Evolutionary conservation across 1,140 invertebrate species (phyloP).

Genomic region (Neotoxoptera formosana): DNA sequence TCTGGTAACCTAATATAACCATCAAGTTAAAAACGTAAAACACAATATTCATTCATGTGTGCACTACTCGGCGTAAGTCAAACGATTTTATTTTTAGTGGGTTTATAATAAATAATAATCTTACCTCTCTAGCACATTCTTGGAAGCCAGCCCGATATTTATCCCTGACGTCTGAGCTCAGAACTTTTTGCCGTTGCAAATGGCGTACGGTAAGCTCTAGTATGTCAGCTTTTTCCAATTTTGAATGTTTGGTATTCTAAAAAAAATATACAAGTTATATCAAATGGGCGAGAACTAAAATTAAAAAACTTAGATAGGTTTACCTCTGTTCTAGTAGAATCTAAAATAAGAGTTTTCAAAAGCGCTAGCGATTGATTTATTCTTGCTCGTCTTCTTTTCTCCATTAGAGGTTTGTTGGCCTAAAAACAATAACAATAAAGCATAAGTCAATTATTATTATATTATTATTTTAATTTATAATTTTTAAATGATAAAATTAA

Average conservation of each 20-base stretch:
- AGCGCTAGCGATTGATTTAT: constrained; percentile 89
- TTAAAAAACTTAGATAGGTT: constrained; percentile 35
- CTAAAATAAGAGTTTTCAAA: constrained; percentile 83
- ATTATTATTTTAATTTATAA: background rate
- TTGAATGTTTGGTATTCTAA: constrained; percentile 75
- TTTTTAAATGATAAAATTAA: background rate
- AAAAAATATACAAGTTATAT: constrained; percentile 5
- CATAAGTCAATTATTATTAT: background rate
- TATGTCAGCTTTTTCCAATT: constrained; percentile 93
- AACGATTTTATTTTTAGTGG: background rate
- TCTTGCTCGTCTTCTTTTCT: constrained; percentile 84
- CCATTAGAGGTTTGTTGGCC: constrained; percentile 92
- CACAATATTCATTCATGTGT: background rate
- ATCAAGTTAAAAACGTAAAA: background rate
- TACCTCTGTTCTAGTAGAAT: constrained; percentile 72
- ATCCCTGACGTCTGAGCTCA: constrained; percentile 69
- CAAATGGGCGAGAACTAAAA: background rate
- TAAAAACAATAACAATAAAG: constrained; percentile 63
- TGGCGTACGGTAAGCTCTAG: constrained; percentile 90
- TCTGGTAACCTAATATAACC: constrained; percentile 61
- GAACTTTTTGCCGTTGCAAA: constrained; percentile 76
- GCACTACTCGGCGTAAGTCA: background rate
- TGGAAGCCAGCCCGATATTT: constrained; percentile 79
- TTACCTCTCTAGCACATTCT: constrained; percentile 80
- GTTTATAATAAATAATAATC: background rate